Conservation (phyloP, 2,113 vertebrate genomes). For the Atractosteus spatula region DNA sequence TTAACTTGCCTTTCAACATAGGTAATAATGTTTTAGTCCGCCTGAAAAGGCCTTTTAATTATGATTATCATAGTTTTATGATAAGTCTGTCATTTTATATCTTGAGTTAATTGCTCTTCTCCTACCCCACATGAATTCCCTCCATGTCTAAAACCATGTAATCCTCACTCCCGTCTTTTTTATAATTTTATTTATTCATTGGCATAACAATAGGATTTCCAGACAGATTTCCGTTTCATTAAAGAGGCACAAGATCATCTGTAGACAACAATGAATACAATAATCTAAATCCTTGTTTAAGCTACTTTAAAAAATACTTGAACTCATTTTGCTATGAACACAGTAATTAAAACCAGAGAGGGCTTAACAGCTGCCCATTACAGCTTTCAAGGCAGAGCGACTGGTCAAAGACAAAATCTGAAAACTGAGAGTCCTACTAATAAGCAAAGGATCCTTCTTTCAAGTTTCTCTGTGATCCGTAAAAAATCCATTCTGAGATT, state of each 20-base stretch:
- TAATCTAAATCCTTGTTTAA: conserved; percentile 33
- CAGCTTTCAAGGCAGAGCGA: conserved; percentile 2
- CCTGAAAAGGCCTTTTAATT: too few species aligned
- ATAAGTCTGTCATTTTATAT: too few species aligned
- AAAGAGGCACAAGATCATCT: conserved; percentile 12
- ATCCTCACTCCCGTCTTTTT: background rate
- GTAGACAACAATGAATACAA: conserved; percentile 19
- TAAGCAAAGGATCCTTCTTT: background rate
- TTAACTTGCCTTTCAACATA: too few species aligned
- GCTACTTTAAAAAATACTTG: conserved; percentile 35
- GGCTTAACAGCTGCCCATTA: conserved; percentile 36
- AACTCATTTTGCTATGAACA: conserved; percentile 35
- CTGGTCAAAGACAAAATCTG: conserved; percentile 10
- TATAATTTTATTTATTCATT: background rate
- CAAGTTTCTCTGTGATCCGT: conserved; percentile 7
- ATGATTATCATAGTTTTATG: too few species aligned
- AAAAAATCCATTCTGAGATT: conserved; percentile 6
- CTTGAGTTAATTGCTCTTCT: too few species aligned
- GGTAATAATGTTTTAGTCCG: too few species aligned
- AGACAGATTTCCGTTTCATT: background rate
- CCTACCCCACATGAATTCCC: too few species aligned
- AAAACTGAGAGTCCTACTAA: conserved; percentile 19
- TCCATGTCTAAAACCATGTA: background rate
- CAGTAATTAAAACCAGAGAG: conserved; percentile 21
- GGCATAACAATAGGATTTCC: background rate